Conservation (phyloP, 2,888 invertebrate species). For the Brachynemurus nebulosus region DNA sequence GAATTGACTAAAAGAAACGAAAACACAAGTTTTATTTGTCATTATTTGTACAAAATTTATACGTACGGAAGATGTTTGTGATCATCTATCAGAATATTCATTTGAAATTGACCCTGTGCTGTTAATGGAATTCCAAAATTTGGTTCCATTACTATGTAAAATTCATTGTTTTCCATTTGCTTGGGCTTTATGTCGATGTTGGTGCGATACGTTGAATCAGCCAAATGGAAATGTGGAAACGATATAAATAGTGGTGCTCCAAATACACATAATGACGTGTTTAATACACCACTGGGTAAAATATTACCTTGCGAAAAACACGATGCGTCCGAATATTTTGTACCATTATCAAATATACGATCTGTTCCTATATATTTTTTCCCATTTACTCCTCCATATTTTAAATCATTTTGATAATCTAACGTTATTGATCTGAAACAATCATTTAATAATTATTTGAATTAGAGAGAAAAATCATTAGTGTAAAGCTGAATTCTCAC, state of each 20-base stretch:
- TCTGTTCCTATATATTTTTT: slow-evolving; percentile 41
- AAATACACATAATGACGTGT: slow-evolving; percentile 58
- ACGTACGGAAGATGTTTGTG: slow-evolving; percentile 36
- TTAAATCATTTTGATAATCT: slow-evolving; percentile 24
- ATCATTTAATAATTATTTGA: no score
- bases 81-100: slow-evolving; percentile 49
- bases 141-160: slow-evolving; percentile 56
- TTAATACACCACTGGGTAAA: slow-evolving; percentile 45
- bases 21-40: not conserved
- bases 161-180: slow-evolving; percentile 44
- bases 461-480: no score
- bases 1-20: slow-evolving; percentile 36
- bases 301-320: slow-evolving; percentile 51
- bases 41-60: not conserved
- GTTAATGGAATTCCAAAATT: slow-evolving; percentile 62
- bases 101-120: slow-evolving; percentile 61
- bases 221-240: slow-evolving; percentile 67
- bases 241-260: slow-evolving; percentile 75
- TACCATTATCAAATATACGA: slow-evolving; percentile 59
- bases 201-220: slow-evolving; percentile 48
- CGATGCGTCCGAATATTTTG: slow-evolving; percentile 39
- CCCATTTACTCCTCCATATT: slow-evolving; percentile 37
- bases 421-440: slow-evolving; percentile 30
- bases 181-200: slow-evolving; percentile 48
- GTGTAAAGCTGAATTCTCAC: no score